These are phyloP conservation scores for Tympanuchus pallidicinctus DNA, from an alignment of 2,113 vertebrate genomes.

Conservation along the genomic window DNA sequence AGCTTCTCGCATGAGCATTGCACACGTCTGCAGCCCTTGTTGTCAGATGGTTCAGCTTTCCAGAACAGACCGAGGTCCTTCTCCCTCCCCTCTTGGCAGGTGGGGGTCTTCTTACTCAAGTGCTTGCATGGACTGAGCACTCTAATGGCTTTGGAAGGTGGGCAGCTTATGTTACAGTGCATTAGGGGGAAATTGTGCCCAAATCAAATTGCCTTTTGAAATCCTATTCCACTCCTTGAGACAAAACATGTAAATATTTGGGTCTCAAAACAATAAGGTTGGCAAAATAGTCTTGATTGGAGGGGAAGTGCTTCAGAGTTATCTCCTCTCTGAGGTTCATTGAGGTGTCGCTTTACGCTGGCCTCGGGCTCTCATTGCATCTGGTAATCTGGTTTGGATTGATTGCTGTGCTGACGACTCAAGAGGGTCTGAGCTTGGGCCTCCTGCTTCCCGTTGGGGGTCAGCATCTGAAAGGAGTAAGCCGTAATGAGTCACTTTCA, in stretches of 20 bases:
- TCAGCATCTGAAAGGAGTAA: slow-evolving; percentile 86
- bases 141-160: slow-evolving; percentile 67
- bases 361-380: slow-evolving; percentile 80
- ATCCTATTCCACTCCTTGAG: slow-evolving; percentile 91
- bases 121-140: not conserved
- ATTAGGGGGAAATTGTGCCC: slow-evolving; percentile 81
- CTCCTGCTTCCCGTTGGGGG: slow-evolving; percentile 73
- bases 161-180: slow-evolving; percentile 77
- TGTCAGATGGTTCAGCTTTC: not conserved
- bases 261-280: slow-evolving; percentile 89
- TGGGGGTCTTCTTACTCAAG: slow-evolving; percentile 31
- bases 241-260: slow-evolving; percentile 98
- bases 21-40: not conserved
- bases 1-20: not conserved
- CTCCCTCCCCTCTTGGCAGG: not conserved
- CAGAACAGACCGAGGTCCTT: not conserved
- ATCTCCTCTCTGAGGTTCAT: slow-evolving; percentile 84
- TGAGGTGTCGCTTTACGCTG: slow-evolving; percentile 87
- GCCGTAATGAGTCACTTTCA: slow-evolving; percentile 87
- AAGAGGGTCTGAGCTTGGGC: slow-evolving; percentile 79
- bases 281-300: slow-evolving; percentile 90
- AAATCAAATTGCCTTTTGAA: slow-evolving; percentile 88
- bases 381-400: slow-evolving; percentile 90
- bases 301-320: slow-evolving; percentile 87
- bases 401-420: slow-evolving; percentile 84